Base-by-base conservation (phyloP, 30 jellyfish, hydroid and myxozoan species). In the Aurelia sp. region DNA sequence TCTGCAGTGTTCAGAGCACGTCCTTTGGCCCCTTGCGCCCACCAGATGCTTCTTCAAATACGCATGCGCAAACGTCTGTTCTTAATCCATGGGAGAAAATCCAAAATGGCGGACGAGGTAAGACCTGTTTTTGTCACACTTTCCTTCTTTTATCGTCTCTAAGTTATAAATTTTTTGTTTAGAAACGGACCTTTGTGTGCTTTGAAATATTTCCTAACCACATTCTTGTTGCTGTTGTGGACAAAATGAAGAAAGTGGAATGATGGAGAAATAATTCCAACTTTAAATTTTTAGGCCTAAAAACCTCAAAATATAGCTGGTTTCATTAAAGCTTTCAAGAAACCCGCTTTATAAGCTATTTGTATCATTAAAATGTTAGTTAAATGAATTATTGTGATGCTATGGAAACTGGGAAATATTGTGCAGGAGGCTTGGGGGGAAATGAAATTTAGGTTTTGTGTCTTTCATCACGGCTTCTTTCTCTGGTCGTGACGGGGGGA, bases 101-200 rank as follows among this genome's bases (percentile, higher is more conserved):
- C 86, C 58, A 76, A 51, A 41, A 76, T 76, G 86, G 86, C 86
- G 86, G 86, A 53, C 44, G 86, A 22, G 76, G 86, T 76, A 40
- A 76, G 76, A 8, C 13, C 19, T 59, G 22, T 40, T 33, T 12
- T 5, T 16, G 19, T 17, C 37, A 18, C 30, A 6, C 30, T 44
- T 7, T 18, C 15, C 21, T 6, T 3, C 15, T 17, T 21, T 13
- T 18, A 17, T 9, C 74, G 74, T 13, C 74, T 9, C 41, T 9
- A 21, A 10, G 18, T 44, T 21, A 0, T 21, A 6, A 13, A 4
- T 64, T 21, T 64, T 64, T 18, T 20, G 35, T 64, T 21, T 10
- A 44, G 55, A 10, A 44, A 44, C 15, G 55, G 55, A 44, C 16
- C 10, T 8, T 44, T 44, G 55, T 44, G 15, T 6, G 15, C 55